phyloP scores from a whole-genome alignment of 2,888 invertebrate species.

The Trissolcus japonicus region DNA sequence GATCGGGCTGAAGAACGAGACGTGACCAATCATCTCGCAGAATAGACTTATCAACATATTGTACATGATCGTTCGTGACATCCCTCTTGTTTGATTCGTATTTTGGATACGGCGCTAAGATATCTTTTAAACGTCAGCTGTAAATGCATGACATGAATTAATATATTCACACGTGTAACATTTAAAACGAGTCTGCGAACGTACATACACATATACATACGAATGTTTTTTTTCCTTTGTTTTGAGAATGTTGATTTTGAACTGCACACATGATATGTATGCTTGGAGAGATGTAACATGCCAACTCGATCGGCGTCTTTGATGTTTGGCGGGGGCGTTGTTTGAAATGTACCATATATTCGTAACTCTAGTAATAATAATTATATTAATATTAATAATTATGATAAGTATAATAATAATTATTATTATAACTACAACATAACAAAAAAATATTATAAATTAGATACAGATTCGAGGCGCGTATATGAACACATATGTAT shows the following conservation, averaged over 20 bases:
- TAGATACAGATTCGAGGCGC: conserved; percentile 66
- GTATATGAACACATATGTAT: conserved; percentile 63
- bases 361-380: conserved; percentile 73
- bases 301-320: conserved; percentile 68
- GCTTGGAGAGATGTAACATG: conserved; percentile 17
- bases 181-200: conserved; percentile 8
- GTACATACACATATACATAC: conserved; percentile 15
- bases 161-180: conserved; percentile 11
- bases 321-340: conserved; percentile 72
- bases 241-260: conserved; percentile 28
- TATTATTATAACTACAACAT: conserved; percentile 64
- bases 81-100: conserved; percentile 44
- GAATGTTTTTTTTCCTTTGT: conserved; percentile 11
- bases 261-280: conserved; percentile 33
- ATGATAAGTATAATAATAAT: conserved; percentile 63
- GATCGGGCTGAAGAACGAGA: conserved; percentile 62
- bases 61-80: conserved; percentile 44
- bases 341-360: conserved; percentile 77
- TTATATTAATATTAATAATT: conserved; percentile 63
- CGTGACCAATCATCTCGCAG: conserved; percentile 35
- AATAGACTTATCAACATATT: conserved; percentile 37
- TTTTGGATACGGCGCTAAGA: conserved; percentile 61
- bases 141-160: conserved; percentile 18
- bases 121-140: conserved; percentile 24
- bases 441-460: conserved; percentile 74